Base-by-base conservation (phyloP, 2,888 invertebrate species). In the Dryocosmus kuriphilus region DNA sequence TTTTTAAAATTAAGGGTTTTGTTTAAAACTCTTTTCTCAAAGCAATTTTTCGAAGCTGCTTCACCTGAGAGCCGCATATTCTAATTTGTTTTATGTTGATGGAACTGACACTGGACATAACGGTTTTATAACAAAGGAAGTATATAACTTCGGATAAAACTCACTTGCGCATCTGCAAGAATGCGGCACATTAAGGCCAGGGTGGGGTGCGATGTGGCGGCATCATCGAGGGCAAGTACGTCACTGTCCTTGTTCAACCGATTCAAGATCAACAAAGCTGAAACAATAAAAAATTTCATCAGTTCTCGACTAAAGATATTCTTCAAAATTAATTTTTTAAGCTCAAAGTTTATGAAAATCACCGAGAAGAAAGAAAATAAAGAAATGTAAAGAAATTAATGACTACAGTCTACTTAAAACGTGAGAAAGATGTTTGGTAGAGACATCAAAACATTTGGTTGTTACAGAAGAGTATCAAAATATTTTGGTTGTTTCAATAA, bases 101-200 rank as follows among this genome's bases (percentile, higher is more conserved):
- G 30, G 30, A 67, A 30, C 19, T 19, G 24, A 27, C 16, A 16
- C 27, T 46, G n/a, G 5, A 46, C 46, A 46, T 67, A 19, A 11
- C 19, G 30, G 1, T 38, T 8, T 19, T 19, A 16, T 35, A 24
- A 14, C 16, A 46, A 55, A 32, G 6, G 0, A 27, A 32, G 7
- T 55, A 27, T 32, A 46, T 46, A 32, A 71, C 32, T 51, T 71
- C 2, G 55, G 14, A 2, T 76, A 30, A 60, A 71, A 86, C 91
- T 93, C 92, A 96, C 95, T 95, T 96, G 96, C 92, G 96, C 96
- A 94, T 97, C 96, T 92, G 96, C 94, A 91, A 97, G 94, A 92
- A 97, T 95, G 91, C 95, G 95, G 93, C 96, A 95, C 95, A 97
- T 96, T 93, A 97, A 95, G 93, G 95, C 95, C 96, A 96, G 95